Evolutionary conservation across 2,888 invertebrate genomes (phyloP), one percentile per base, ranked within the genome.

Genomic region (Nymphalis urticae): DNA sequence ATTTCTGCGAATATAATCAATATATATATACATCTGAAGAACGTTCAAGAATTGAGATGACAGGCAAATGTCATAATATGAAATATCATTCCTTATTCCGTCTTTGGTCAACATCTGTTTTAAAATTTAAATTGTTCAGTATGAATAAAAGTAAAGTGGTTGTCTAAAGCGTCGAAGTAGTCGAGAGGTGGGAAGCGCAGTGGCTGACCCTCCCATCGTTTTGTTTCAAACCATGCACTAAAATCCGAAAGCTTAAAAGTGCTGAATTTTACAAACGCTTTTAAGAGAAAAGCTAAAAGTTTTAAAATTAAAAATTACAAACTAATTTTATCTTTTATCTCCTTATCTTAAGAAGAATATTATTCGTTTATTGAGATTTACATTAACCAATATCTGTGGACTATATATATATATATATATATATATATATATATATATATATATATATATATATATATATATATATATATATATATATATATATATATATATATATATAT

Each of bases 71-170:
- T 19, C 51, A 21, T 19, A 51, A 51, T 21, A 32, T 32, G 27
- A 32, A 32, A 32, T 32, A 51, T 16, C n/a, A 56, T 56, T 6
- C 17, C 54, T 32, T 56, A 56, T 56, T 42, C 58, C 58, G 42
- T 58, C 54, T 54, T 19, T 58, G 58, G 36, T 42, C 58, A n/a
- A 27, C 27, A 19, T n/a, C 51, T 21, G 19, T 50, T 62, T 32
- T 62, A 62, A 36, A 50, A 50, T 27, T 50, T 17, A 36, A n/a
- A 62, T 36, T 62, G 19, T 53, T 62, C 62, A 9, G 62, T 51
- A 27, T 51, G 50, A 62, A 50, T 36, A 50, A 50, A 62, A 61
- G 19, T 60, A 64, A 64, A 69, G 51, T 36, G 51, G 48, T 62
- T 59, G 47, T 17, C 58, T 58, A 58, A 58, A 53, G 53, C 53